Evolutionary conservation across 2,797 vertebrate genomes (phyloP).

Genomic region (Orestias chungarensis): DNA sequence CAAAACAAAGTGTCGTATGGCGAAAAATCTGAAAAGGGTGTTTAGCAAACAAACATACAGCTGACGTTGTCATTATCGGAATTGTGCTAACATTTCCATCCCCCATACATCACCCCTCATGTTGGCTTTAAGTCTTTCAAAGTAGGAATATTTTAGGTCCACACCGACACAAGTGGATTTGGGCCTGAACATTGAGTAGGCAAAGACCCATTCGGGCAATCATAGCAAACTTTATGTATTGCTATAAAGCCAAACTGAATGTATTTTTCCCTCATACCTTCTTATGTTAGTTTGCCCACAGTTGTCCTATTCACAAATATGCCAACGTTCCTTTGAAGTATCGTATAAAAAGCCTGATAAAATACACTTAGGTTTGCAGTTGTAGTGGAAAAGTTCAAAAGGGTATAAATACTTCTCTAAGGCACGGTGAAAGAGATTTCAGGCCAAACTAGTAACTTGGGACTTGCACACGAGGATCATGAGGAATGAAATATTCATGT

Average conservation of each 20-base stretch:
- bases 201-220: too few species aligned
- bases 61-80: too few species aligned
- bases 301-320: not conserved
- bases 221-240: too few species aligned
- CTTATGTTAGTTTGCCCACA: too few species aligned
- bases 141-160: too few species aligned
- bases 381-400: not conserved
- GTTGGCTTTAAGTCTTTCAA: too few species aligned
- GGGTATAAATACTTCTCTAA: slow-evolving; percentile 2
- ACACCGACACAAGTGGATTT: not conserved
- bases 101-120: too few species aligned
- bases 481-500: not conserved
- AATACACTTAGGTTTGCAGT: not conserved
- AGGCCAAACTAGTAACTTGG: slow-evolving; percentile 12
- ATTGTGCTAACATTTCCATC: too few species aligned
- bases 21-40: not conserved
- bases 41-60: too few species aligned
- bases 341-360: not conserved
- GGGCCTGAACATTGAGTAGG: not conserved
- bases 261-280: too few species aligned
- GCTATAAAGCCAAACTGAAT: too few species aligned
- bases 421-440: not conserved
- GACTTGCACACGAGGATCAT: not conserved
- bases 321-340: not conserved
- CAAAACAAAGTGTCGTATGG: not conserved